phyloP scores from a whole-genome alignment of 2,888 invertebrate species.

The Gastracanthus pulcherrimus region DNA sequence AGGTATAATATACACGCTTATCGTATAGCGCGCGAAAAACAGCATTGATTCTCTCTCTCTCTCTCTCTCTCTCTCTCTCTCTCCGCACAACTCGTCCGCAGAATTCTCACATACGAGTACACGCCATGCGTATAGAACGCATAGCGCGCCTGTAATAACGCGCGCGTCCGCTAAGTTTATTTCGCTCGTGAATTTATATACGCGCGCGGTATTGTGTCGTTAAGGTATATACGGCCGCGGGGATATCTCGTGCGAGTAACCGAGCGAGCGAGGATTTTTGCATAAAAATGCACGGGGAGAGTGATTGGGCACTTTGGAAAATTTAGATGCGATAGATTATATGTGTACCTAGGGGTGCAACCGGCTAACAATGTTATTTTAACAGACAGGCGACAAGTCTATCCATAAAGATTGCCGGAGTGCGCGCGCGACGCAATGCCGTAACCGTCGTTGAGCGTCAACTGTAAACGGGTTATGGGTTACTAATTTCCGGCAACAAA shows the following conservation, averaged over 20 bases:
- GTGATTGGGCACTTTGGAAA: slow-evolving; percentile 76
- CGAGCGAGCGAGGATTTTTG: slow-evolving; percentile 67
- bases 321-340: slow-evolving; percentile 75
- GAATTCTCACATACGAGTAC: background rate
- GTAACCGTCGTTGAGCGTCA: background rate
- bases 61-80: background rate
- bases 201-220: slow-evolving; percentile 72
- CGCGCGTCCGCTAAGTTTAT: slow-evolving; percentile 72
- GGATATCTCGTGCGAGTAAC: slow-evolving; percentile 40
- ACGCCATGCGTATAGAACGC: background rate
- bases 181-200: slow-evolving; percentile 74
- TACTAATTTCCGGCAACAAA: slow-evolving; percentile 8
- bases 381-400: slow-evolving; percentile 14
- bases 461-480: background rate
- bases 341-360: slow-evolving; percentile 49
- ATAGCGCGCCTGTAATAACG: slow-evolving; percentile 69
- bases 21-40: background rate
- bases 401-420: background rate
- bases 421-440: background rate
- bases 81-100: slow-evolving; percentile 4
- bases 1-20: background rate
- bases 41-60: background rate
- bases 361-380: slow-evolving; percentile 69
- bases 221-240: slow-evolving; percentile 57
- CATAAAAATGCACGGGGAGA: slow-evolving; percentile 72